Conservation (phyloP, 1,140 invertebrate genomes). For the Palaemon carinicauda region DNA sequence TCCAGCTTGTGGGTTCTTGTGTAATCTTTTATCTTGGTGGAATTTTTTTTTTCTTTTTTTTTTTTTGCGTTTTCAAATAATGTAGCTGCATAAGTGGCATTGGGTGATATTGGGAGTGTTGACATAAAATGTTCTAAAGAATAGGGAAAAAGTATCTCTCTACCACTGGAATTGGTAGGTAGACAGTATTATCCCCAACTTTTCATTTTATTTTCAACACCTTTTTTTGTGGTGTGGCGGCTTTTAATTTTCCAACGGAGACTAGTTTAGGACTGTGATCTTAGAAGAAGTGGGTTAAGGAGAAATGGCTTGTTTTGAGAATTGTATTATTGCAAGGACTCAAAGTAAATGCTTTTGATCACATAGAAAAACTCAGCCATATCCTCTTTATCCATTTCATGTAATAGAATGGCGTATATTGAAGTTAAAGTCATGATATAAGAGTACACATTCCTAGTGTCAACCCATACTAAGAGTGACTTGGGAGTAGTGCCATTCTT, state of each 20-base stretch:
- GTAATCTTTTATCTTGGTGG: slow-evolving; percentile 20
- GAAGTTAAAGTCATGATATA: background rate
- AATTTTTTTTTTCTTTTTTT: slow-evolving; percentile 11
- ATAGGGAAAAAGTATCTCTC: background rate
- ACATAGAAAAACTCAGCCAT: background rate
- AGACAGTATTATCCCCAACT: background rate
- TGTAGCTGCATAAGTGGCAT: slow-evolving; percentile 30
- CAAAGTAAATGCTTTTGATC: background rate
- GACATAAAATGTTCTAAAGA: background rate
- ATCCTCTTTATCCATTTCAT: slow-evolving; percentile 24
- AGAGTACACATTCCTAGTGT: slow-evolving; percentile 27
- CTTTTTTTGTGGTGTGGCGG: slow-evolving; percentile 50
- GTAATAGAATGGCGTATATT: slow-evolving; percentile 19
- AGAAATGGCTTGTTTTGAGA: background rate
- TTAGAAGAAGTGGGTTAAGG: slow-evolving; percentile 12
- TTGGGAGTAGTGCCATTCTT: background rate
- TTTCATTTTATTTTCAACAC: background rate
- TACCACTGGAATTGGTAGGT: background rate
- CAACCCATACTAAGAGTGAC: background rate
- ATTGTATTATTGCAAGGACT: background rate
- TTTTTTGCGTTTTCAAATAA: slow-evolving; percentile 18
- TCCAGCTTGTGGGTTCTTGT: slow-evolving; percentile 56
- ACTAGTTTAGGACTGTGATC: slow-evolving; percentile 39
- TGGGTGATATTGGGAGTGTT: slow-evolving; percentile 39
- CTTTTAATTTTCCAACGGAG: slow-evolving; percentile 11